Evolutionary conservation across 2,888 invertebrate species (phyloP).

Genomic region (Rotaria macrura): DNA sequence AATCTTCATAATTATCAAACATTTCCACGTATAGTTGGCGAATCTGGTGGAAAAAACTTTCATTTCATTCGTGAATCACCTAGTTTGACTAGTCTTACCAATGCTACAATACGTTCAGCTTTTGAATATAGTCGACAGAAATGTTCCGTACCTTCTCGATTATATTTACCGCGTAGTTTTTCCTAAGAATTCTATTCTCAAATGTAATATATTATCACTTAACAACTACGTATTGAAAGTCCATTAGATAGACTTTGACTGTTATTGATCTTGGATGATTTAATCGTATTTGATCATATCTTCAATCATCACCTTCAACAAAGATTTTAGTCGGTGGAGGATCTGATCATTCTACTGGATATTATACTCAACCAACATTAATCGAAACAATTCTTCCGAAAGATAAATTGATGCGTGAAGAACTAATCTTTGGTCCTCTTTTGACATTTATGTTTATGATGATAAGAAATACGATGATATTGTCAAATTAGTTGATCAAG

Average conservation of each 20-base stretch:
- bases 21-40: constrained; percentile 79
- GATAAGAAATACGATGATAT: constrained; percentile 59
- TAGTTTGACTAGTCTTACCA: constrained; percentile 68
- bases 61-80: constrained; percentile 89
- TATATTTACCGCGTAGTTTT: constrained; percentile 81
- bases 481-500: constrained; percentile 63
- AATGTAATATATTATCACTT: constrained; percentile 48
- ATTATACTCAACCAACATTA: constrained; percentile 87
- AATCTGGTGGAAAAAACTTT: constrained; percentile 97
- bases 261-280: constrained; percentile 88
- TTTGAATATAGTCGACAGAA: constrained; percentile 93
- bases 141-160: constrained; percentile 92
- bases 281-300: constrained; percentile 74
- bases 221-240: constrained; percentile 21
- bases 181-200: constrained; percentile 60
- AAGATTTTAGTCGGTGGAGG: constrained; percentile 77
- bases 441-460: constrained; percentile 77
- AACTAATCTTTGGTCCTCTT: constrained; percentile 94
- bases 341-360: constrained; percentile 69
- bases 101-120: constrained; percentile 73
- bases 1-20: constrained; percentile 72
- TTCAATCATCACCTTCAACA: constrained; percentile 61
- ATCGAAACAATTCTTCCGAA: constrained; percentile 70
- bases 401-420: constrained; percentile 61
- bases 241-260: constrained; percentile 71